These are phyloP conservation scores for Liasis olivaceus DNA, from an alignment of 2,797 vertebrate species.

Conservation along the genomic window DNA sequence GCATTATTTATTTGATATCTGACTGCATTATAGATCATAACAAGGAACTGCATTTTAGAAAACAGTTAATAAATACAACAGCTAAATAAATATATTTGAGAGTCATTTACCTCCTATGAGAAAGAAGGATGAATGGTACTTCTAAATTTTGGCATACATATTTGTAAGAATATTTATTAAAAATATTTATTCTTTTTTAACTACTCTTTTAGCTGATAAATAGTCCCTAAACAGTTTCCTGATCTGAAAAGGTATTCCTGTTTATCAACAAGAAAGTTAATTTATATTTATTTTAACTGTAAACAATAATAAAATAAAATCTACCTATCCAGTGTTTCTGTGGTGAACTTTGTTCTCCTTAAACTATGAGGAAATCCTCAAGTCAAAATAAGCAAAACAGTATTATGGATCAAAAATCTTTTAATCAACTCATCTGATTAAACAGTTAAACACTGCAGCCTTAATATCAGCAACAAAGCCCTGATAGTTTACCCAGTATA, in stretches of 20 bases:
- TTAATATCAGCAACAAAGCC: neutral
- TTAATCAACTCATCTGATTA: constrained; percentile 8
- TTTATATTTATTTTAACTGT: neutral
- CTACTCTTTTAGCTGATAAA: neutral
- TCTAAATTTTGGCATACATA: neutral
- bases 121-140: neutral
- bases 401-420: neutral
- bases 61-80: neutral
- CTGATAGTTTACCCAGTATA: neutral
- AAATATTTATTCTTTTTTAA: neutral
- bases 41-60: neutral
- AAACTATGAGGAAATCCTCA: neutral
- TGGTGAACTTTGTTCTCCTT: neutral
- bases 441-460: neutral
- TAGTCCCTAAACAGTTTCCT: neutral
- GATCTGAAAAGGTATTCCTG: neutral
- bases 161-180: neutral
- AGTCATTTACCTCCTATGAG: neutral
- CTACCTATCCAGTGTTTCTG: too few relatives aligned
- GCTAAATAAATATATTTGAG: neutral
- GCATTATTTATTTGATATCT: neutral
- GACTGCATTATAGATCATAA: neutral
- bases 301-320: neutral
- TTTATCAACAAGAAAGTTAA: neutral
- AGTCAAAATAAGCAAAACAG: neutral